phyloP scores from a whole-genome alignment of 2,797 vertebrate species.

The Yasuhikotakia modesta region DNA sequence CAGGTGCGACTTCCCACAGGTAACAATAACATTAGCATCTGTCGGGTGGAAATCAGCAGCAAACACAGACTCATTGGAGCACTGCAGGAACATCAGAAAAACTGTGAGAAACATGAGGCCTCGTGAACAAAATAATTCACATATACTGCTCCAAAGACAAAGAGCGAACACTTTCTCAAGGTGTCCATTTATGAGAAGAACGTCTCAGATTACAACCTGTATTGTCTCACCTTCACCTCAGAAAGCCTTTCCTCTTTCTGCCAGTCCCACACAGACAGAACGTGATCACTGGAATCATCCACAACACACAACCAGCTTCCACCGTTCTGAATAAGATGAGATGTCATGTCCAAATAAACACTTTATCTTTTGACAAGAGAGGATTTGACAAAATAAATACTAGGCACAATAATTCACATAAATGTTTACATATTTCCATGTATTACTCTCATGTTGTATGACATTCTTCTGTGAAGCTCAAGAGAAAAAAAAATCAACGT shows the following conservation, averaged over 20 bases:
- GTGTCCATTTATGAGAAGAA: neutral
- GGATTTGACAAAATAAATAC: neutral
- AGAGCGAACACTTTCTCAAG: no score
- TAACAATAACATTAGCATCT: conserved; percentile 92
- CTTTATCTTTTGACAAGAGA: neutral
- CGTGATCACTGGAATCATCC: conserved; percentile 96
- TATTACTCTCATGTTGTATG: no score
- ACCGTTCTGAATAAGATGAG: conserved; percentile 82
- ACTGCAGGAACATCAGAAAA: conserved; percentile 71
- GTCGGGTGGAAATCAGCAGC: conserved; percentile 96
- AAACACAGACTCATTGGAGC: conserved; percentile 95
- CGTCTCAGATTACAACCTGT: neutral
- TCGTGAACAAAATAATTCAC: neutral
- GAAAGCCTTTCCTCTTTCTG: conserved; percentile 92
- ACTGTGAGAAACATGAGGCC: neutral
- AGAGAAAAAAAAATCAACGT: no score
- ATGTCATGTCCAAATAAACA: neutral
- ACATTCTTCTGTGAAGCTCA: no score
- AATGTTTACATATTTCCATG: no score
- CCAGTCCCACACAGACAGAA: conserved; percentile 98
- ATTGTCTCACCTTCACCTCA: conserved; percentile 86
- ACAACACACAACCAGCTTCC: conserved; percentile 91
- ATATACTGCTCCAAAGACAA: no score
- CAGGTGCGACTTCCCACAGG: conserved; percentile 96
- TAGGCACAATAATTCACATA: neutral